phyloP scores from a whole-genome alignment of 1,140 invertebrate genomes.

The Tribolium madens region DNA sequence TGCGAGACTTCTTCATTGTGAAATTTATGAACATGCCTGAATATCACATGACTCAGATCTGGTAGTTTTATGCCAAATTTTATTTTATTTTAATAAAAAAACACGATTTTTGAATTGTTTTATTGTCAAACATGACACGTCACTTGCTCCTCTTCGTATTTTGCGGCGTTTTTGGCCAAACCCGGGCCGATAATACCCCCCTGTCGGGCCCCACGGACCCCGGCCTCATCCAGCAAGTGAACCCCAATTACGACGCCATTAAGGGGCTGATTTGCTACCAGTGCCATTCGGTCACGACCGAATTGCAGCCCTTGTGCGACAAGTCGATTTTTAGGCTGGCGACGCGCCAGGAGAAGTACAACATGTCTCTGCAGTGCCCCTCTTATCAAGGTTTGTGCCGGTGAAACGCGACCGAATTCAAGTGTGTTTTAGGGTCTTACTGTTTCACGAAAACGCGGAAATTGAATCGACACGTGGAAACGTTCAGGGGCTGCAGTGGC shows the following conservation, averaged over 20 bases:
- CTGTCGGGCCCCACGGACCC: not conserved
- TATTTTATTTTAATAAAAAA: not conserved
- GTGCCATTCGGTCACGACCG: conserved; percentile 35
- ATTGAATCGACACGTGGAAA: not conserved
- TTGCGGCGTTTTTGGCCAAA: not conserved
- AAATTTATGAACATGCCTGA: conserved; percentile 70
- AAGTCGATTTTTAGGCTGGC: conserved; percentile 37
- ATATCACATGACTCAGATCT: conserved; percentile 45
- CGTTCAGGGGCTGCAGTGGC: conserved; percentile 43
- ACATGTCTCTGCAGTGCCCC: conserved; percentile 46
- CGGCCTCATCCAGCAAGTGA: not conserved
- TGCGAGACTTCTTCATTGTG: conserved; percentile 70
- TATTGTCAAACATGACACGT: too few relatives aligned
- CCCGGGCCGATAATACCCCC: not conserved
- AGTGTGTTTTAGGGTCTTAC: conserved; percentile 1
- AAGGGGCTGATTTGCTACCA: conserved; percentile 46
- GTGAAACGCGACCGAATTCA: too few relatives aligned
- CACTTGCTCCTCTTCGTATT: not conserved
- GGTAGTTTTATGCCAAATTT: not conserved
- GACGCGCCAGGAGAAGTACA: conserved; percentile 22
- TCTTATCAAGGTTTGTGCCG: conserved; percentile 5
- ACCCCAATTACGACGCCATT: conserved; percentile 1
- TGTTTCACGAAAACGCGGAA: conserved; percentile 43
- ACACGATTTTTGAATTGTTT: too few relatives aligned
- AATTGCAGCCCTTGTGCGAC: conserved; percentile 45